Evolutionary conservation across 1,140 invertebrate species (phyloP).

Genomic region (Tenebrio molitor): DNA sequence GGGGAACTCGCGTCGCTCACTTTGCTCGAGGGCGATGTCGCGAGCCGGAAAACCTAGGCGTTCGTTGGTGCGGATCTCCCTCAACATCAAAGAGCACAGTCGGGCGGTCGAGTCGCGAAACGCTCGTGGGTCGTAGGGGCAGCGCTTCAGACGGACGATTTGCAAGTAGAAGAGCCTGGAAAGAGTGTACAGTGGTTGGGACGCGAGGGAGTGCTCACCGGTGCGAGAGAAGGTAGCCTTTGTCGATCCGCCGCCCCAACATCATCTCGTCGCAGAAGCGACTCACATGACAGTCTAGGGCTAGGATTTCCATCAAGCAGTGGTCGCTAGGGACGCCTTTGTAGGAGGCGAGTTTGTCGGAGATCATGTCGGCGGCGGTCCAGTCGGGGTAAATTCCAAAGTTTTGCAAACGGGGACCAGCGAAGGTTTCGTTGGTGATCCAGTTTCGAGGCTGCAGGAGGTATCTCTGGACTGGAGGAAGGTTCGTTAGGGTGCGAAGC

Average conservation of each 20-base stretch:
- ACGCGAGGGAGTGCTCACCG: no score
- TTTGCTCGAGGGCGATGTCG: constrained; percentile 27
- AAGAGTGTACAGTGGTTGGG: no score
- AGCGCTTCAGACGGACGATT: not conserved
- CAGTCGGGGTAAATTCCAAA: constrained; percentile 34
- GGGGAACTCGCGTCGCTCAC: not conserved
- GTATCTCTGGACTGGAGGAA: not conserved
- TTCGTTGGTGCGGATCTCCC: constrained; percentile 18
- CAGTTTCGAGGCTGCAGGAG: constrained; percentile 8
- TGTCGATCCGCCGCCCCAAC: constrained; percentile 18
- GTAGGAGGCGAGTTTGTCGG: constrained; percentile 3
- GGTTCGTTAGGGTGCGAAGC: no score
- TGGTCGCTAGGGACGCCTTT: constrained; percentile 6
- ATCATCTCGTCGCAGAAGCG: constrained; percentile 19
- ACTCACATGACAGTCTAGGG: constrained; percentile 3
- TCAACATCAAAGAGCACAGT: constrained; percentile 24
- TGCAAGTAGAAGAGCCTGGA: constrained; percentile 12
- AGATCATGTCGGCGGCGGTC: not conserved
- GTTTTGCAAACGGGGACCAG: not conserved
- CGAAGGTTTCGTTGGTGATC: not conserved
- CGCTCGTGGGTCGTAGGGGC: not conserved
- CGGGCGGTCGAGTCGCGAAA: not conserved
- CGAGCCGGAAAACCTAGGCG: constrained; percentile 1
- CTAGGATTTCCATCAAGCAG: constrained; percentile 14
- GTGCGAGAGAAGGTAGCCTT: constrained; percentile 15